Base-by-base conservation (phyloP, 2,888 invertebrate species). In the Molorchus minor region DNA sequence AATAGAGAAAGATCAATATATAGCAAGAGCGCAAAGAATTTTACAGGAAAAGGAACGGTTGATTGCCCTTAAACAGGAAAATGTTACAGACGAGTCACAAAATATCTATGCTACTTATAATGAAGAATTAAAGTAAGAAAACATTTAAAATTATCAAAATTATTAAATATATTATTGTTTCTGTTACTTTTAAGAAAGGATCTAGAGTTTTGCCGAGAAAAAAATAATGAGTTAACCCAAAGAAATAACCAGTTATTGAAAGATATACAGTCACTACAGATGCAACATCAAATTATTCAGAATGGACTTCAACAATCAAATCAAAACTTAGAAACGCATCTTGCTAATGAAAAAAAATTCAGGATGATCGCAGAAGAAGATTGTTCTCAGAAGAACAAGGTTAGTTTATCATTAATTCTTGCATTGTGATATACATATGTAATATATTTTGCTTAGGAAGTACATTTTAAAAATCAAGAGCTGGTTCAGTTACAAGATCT, bases 31-130 rank as follows among this genome's bases (percentile, higher is more conserved):
- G 0, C 86, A 91, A 70, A 84, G 87, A 64, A 91, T 92, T 58
- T 79, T 93, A 5, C 88, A 88, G 77, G 88, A 89, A 62, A 93
- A 93, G 73, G 93, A 93, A 72, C 86, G 87, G 67, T 79, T 92
- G 19, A 90, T 92, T 56, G 80, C 69, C 25, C 56, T 75, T 17
- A 76, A 76, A 58, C 58, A 68, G 30, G 67, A 69, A 56, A 69
- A 68, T 52, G 61, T 65, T 52, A 59, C 56, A 41, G 64, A 70
- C 47, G 68, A 62, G 47, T 49, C 60, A 10, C 68, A 73, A 46
- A 69, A 64, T 43, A 68, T 75, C 41, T 69, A 75, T 52, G 60
- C 54, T 3, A 73, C 64, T 49, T 77, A 76, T 58, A 75, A 75
- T 63, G 75, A 77, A 17, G 76, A 78, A 64, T 61, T 79, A 52